Conservation (phyloP, 2,113 vertebrate genomes). For the Paramormyrops kingsleyae region DNA sequence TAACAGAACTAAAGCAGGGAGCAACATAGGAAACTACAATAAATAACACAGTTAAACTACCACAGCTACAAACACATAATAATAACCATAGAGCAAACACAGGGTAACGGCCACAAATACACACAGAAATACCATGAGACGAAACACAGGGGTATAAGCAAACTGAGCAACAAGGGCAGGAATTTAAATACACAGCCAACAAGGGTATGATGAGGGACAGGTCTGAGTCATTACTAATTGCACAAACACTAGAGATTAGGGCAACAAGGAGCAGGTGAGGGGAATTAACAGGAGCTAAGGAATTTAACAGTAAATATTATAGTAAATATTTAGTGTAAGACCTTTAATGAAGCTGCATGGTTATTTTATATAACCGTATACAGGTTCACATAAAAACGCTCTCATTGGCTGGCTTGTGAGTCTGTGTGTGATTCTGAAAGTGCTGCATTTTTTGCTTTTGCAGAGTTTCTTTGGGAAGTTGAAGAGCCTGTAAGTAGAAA, state of each 20-base stretch:
- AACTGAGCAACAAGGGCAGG: neutral
- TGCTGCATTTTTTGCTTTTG: constrained; percentile 19
- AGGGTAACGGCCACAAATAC: no score
- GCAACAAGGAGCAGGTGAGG: neutral
- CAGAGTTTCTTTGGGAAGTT: constrained; percentile 63
- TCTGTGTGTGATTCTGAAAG: neutral
- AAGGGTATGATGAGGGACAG: no score
- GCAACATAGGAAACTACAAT: neutral
- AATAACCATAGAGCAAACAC: no score
- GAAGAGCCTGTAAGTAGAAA: constrained; percentile 52
- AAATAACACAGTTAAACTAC: neutral
- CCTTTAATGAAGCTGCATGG: neutral
- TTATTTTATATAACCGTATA: neutral
- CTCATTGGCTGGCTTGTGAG: neutral
- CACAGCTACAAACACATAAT: no score
- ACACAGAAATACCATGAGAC: neutral
- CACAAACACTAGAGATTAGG: neutral
- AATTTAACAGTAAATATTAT: no score
- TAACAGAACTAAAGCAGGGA: neutral
- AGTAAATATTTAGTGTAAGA: no score
- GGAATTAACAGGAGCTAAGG: neutral
- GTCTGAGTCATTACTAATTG: neutral
- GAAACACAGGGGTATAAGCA: neutral
- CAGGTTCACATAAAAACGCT: neutral
- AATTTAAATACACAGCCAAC: neutral